These are phyloP conservation scores for Drosophila melanica DNA, from an alignment of 1,140 invertebrate species.

Conservation along the genomic window DNA sequence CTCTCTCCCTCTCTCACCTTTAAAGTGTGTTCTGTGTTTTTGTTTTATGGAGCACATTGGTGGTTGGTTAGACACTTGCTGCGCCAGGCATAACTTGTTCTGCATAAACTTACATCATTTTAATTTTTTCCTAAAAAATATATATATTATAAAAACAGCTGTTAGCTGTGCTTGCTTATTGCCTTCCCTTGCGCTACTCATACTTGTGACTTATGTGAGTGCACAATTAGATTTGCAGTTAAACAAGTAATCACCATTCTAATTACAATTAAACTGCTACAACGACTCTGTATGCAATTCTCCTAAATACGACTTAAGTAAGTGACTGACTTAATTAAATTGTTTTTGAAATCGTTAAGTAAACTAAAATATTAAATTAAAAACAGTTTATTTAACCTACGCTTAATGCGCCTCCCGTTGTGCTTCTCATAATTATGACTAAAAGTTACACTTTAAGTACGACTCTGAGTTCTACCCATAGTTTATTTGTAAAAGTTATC, in stretches of 20 bases:
- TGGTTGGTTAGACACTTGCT: constrained; percentile 19
- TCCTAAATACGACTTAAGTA: not conserved
- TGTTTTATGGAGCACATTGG: not conserved
- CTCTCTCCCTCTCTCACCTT: constrained; percentile 7
- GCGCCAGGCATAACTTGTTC: constrained; percentile 8
- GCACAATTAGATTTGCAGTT: not conserved
- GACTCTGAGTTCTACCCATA: too few relatives aligned
- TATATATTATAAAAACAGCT: constrained; percentile 8
- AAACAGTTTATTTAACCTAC: too few relatives aligned
- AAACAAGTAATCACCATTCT: not conserved
- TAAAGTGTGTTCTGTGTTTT: not conserved
- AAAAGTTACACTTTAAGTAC: too few relatives aligned
- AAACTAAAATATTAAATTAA: too few relatives aligned
- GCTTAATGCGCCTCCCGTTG: too few relatives aligned
- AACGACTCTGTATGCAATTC: not conserved
- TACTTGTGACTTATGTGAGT: not conserved
- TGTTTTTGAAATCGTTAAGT: not conserved
- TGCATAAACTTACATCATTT: constrained; percentile 12
- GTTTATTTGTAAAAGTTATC: too few relatives aligned
- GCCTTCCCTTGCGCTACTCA: constrained; percentile 7
- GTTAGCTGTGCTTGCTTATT: not conserved
- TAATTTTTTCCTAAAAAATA: not conserved
- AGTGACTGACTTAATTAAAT: not conserved
- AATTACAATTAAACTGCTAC: not conserved
- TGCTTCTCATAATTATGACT: too few relatives aligned